Evolutionary conservation across 1,140 invertebrate species (phyloP).

Genomic region (Plectrocnemia conspersa): DNA sequence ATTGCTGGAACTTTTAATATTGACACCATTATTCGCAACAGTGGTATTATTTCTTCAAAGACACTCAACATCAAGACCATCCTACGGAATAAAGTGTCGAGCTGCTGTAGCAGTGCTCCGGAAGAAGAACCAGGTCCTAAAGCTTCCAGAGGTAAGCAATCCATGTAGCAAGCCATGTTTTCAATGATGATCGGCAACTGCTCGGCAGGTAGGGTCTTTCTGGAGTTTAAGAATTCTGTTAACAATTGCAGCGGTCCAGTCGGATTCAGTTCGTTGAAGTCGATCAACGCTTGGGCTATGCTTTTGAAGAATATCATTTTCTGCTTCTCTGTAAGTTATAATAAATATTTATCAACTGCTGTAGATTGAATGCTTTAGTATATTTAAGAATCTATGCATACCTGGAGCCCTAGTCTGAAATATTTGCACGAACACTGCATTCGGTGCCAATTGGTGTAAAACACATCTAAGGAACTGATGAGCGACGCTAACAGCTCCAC

Average conservation of each 20-base stretch:
- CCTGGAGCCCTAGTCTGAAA: constrained; percentile 85
- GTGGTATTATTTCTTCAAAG: constrained; percentile 68
- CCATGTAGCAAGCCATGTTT: constrained; percentile 91
- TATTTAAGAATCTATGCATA: constrained; percentile 39
- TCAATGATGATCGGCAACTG: constrained; percentile 67
- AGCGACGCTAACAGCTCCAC: constrained; percentile 86
- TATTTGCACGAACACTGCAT: constrained; percentile 94
- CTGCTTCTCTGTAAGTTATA: constrained; percentile 55
- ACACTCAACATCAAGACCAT: constrained; percentile 69
- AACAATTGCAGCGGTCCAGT: constrained; percentile 88
- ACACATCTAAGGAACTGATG: constrained; percentile 96
- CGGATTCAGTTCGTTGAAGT: constrained; percentile 95
- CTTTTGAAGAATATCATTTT: constrained; percentile 86
- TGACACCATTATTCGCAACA: constrained; percentile 80
- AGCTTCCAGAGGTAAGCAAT: constrained; percentile 83
- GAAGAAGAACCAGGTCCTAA: constrained; percentile 70
- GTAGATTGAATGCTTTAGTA: constrained; percentile 5
- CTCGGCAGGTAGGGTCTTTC: constrained; percentile 79
- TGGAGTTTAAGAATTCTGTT: constrained; percentile 85
- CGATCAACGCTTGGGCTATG: constrained; percentile 85
- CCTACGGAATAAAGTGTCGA: constrained; percentile 82
- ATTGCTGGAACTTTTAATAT: constrained; percentile 82
- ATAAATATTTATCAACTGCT: constrained; percentile 2
- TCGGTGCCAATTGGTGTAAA: constrained; percentile 91
- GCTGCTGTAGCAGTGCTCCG: constrained; percentile 69